These are phyloP conservation scores for Pseudanteris insignis DNA, from an alignment of 2,888 invertebrate species.

Conservation along the genomic window DNA sequence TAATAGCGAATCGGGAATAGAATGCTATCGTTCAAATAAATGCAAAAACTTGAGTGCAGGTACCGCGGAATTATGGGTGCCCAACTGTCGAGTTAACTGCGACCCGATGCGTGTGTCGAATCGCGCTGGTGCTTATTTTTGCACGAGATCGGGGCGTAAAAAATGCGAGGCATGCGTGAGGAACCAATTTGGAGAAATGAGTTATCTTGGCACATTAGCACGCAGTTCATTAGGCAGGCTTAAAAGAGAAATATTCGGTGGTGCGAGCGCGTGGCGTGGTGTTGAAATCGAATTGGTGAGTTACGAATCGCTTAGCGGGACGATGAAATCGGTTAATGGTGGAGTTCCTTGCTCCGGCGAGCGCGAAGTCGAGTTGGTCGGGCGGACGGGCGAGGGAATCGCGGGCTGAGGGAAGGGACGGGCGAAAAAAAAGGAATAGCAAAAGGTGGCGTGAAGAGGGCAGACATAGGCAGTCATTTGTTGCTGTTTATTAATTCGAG, in stretches of 20 bases:
- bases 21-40: too few species aligned
- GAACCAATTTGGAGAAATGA: slow-evolving; percentile 35
- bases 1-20: too few species aligned
- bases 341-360: slow-evolving; percentile 48
- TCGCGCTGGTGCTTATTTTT: slow-evolving; percentile 4
- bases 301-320: slow-evolving; percentile 57
- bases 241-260: slow-evolving; percentile 39
- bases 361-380: slow-evolving; percentile 39
- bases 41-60: too few species aligned
- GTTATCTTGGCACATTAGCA: slow-evolving; percentile 39
- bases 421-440: slow-evolving; percentile 28
- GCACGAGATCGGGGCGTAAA: background rate
- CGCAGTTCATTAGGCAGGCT: slow-evolving; percentile 40
- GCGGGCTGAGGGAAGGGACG: too few species aligned
- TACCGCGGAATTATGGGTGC: too few species aligned
- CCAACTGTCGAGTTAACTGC: too few species aligned
- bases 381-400: slow-evolving; percentile 19
- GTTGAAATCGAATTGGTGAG: slow-evolving; percentile 47
- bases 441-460: slow-evolving; percentile 44
- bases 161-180: slow-evolving; percentile 8
- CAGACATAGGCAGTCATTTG: slow-evolving; percentile 61
- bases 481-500: slow-evolving; percentile 64
- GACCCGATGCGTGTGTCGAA: too few species aligned
- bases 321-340: slow-evolving; percentile 57
- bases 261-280: slow-evolving; percentile 34